Evolutionary conservation across 2,888 invertebrate genomes (phyloP), one percentile per base, ranked within the genome.

Genomic region (Thera britannica): DNA sequence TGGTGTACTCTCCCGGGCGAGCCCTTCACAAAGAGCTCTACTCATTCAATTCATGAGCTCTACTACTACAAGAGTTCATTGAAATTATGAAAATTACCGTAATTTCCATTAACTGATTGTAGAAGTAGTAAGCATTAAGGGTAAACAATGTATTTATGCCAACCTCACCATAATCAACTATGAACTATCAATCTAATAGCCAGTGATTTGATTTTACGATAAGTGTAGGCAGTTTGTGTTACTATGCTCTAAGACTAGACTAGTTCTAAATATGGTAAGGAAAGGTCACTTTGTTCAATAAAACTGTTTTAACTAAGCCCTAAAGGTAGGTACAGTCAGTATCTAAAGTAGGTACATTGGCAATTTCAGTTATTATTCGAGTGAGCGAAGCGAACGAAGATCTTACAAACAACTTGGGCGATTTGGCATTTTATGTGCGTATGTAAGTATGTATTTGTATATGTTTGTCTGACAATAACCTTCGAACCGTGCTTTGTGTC

Each of bases 151-250:
- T 51, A 56, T 59, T 63, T 56, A 63, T 36, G 36, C 11, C 23
- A 34, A n/a, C 3, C n/a, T 44, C 57, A 44, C 64, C 57, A 52
- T 68, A 62, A 68, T 68, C 48, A 58, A 38, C 41, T 66, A 35
- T 41, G 11, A 63, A 36, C 60, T 8, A 36, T 44, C 61, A 58
- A 8, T 54, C 36, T 63, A 64, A 68, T 57, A 64, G 46, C 64
- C 23, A 63, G 51, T 63, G 55, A 59, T 67, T 67, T 12, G 58
- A 38, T 62, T 55, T 57, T 62, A 49, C 35, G 62, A 58, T 62
- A 62, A 58, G 58, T 51, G 23, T 54, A 48, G n/a, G n/a, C 5
- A 56, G 41, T n/a, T 41, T n/a, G 12, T 56, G 12, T 57, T 57
- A 23, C 55, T 55, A 35, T 34, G 54, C 6, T 7, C 34, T 52